These are phyloP conservation scores for Sphenopsis melanotis DNA, from an alignment of 2,797 vertebrate genomes.

Conservation along the genomic window DNA sequence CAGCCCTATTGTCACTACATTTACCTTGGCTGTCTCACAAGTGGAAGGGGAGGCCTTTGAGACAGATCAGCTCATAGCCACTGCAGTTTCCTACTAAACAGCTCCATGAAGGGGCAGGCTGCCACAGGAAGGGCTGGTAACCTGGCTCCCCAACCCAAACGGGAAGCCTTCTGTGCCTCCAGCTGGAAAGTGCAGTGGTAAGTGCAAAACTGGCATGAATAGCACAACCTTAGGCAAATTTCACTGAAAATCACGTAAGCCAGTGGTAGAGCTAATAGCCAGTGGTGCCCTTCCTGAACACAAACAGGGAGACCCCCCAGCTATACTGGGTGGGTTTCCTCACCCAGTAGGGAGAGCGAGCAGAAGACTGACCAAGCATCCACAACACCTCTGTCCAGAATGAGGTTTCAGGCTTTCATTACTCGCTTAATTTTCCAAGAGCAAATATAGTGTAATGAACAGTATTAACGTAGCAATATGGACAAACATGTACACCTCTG, in stretches of 20 bases:
- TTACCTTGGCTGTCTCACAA: not conserved
- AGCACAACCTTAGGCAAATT: not conserved
- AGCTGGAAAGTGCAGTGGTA: not conserved
- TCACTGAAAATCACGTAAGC: not conserved
- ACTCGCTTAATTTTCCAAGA: not conserved
- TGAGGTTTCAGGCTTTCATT: not conserved
- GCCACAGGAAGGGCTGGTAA: not conserved
- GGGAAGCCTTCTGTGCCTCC: not conserved
- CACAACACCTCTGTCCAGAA: not conserved
- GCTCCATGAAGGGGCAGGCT: accelerated
- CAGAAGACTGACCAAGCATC: not conserved
- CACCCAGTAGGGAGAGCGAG: not conserved
- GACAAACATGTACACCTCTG: not conserved
- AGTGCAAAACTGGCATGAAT: not conserved
- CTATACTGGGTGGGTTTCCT: not conserved
- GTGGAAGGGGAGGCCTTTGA: not conserved
- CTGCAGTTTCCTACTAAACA: not conserved
- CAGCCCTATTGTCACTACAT: not conserved
- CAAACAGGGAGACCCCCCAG: not conserved
- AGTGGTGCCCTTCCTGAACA: not conserved
- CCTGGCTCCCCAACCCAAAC: accelerated
- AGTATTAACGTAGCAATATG: not conserved
- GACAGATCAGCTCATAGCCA: not conserved
- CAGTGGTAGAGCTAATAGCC: not conserved
- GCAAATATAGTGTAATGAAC: not conserved